Conservation (phyloP, 2,888 invertebrate genomes). For the Trichacis sp. region DNA sequence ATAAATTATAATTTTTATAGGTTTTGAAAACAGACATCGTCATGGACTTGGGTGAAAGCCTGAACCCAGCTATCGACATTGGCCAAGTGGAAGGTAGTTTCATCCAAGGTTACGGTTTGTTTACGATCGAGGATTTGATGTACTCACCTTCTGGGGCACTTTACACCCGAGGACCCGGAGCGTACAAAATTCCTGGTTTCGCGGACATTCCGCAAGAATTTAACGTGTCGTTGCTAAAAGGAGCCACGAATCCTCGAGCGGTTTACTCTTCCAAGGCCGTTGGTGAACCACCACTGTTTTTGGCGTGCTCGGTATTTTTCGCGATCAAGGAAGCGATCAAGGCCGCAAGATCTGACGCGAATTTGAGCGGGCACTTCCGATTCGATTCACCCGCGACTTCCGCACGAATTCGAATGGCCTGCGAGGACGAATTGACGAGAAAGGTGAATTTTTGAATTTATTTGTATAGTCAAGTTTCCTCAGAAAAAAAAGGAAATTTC, state of each 20-base stretch:
- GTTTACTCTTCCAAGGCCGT: slow-evolving; percentile 97
- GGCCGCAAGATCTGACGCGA: slow-evolving; percentile 81
- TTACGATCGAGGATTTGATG: slow-evolving; percentile 89
- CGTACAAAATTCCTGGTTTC: slow-evolving; percentile 94
- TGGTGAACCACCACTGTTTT: slow-evolving; percentile 94
- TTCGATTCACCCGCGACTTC: slow-evolving; percentile 90
- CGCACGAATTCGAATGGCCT: slow-evolving; percentile 90
- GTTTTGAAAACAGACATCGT: slow-evolving; percentile 92
- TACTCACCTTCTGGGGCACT: slow-evolving; percentile 87
- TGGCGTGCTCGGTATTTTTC: slow-evolving; percentile 89
- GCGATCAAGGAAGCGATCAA: slow-evolving; percentile 90
- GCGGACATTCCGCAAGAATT: slow-evolving; percentile 92
- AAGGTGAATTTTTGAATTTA: slow-evolving; percentile 77
- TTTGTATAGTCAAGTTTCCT: too few species aligned
- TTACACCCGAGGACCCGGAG: slow-evolving; percentile 90
- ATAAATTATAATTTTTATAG: slow-evolving; percentile 56
- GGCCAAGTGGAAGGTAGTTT: slow-evolving; percentile 97
- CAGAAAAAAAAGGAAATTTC: too few species aligned
- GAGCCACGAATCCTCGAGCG: slow-evolving; percentile 89
- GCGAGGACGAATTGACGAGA: slow-evolving; percentile 84
- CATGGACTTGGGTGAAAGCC: slow-evolving; percentile 95
- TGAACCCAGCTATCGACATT: slow-evolving; percentile 97
- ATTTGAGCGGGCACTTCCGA: slow-evolving; percentile 73
- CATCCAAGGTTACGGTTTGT: slow-evolving; percentile 93
- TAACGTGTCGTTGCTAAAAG: slow-evolving; percentile 91